These are phyloP conservation scores for Pygathrix nemaeus DNA, from an alignment of 2,113 vertebrate species.

Conservation along the genomic window DNA sequence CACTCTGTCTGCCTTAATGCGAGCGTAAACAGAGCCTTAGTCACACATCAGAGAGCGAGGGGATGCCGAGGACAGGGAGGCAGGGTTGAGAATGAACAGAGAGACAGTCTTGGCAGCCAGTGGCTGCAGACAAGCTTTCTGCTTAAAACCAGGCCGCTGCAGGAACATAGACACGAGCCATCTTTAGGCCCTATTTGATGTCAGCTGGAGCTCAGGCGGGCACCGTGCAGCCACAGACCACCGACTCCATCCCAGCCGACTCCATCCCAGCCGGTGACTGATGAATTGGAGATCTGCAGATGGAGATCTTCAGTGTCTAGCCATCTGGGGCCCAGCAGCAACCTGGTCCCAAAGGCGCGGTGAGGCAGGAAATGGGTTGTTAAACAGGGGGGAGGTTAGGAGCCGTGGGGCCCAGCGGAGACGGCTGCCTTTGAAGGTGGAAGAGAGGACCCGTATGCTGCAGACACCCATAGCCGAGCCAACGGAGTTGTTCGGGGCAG, in stretches of 20 bases:
- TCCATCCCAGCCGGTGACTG: rapidly evolving
- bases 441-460: not conserved
- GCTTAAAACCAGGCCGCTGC: not conserved
- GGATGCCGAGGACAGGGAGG: not conserved
- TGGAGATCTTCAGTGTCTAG: too few species aligned
- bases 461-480: not conserved
- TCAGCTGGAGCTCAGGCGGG: not conserved
- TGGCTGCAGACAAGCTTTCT: rapidly evolving
- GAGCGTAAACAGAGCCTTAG: not conserved
- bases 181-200: not conserved
- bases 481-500: rapidly evolving
- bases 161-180: not conserved
- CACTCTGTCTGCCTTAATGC: not conserved
- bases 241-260: too few species aligned
- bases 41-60: not conserved
- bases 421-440: not conserved
- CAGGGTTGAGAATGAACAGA: not conserved
- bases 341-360: not conserved
- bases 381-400: not conserved
- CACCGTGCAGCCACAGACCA: rapidly evolving
- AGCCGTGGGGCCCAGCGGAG: too few species aligned
- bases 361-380: not conserved
- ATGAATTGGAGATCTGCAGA: too few species aligned
- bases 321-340: not conserved
- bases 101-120: not conserved